These are phyloP conservation scores for Naso thynnoides DNA, from an alignment of 2,797 vertebrate species.

Conservation along the genomic window DNA sequence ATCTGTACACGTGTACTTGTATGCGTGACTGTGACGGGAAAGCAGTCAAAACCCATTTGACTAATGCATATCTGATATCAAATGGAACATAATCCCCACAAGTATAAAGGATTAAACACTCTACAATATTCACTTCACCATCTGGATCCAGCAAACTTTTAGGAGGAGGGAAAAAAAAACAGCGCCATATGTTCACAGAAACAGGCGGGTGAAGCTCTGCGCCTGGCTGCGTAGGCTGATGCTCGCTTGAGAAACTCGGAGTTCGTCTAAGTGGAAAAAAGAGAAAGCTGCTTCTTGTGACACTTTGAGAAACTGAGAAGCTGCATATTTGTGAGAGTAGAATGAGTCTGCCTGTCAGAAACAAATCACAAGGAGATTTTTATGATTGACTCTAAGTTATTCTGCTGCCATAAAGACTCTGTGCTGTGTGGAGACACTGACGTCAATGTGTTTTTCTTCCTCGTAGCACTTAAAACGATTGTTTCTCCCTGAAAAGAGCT, in stretches of 20 bases:
- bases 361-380: constrained; percentile 21
- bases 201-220: constrained; percentile 27
- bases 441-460: constrained; percentile 5
- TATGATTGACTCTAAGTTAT: constrained; percentile 6
- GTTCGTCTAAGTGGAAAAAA: constrained; percentile 38
- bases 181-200: constrained; percentile 56
- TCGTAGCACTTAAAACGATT: constrained; percentile 6
- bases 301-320: constrained; percentile 15
- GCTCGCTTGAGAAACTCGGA: constrained; percentile 47
- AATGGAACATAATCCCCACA: constrained; percentile 74
- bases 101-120: constrained; percentile 73
- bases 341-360: constrained; percentile 31
- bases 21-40: constrained; percentile 28
- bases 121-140: constrained; percentile 48
- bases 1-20: constrained; percentile 12
- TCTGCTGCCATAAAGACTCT: constrained; percentile 14
- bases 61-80: constrained; percentile 78
- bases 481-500: not conserved
- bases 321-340: constrained; percentile 14
- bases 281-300: constrained; percentile 28
- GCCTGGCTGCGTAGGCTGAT: constrained; percentile 49
- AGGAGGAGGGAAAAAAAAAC: not conserved
- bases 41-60: constrained; percentile 57
- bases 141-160: constrained; percentile 59
- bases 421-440: constrained; percentile 8